Percentiles rank a stretch among this genome's conserved stretches.
These are phyloP conservation scores for Albula goreensis DNA, from an alignment of 2,113 vertebrate species.

Conservation along the genomic window DNA sequence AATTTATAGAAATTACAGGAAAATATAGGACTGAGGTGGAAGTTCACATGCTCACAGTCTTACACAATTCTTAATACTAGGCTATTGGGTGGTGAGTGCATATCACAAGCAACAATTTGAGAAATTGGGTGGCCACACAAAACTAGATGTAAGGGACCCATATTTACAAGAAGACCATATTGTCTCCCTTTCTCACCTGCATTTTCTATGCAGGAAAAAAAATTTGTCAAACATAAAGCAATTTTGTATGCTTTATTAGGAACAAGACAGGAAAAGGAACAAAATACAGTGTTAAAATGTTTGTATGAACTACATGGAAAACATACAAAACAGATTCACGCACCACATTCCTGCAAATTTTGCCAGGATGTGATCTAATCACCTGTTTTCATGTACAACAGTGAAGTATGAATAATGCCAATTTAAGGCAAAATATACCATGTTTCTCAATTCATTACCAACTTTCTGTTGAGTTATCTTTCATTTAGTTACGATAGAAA, in stretches of 20 bases:
- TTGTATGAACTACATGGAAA: too few relatives aligned
- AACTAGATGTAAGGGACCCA: background rate
- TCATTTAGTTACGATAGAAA: background rate
- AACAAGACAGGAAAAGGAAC: too few relatives aligned
- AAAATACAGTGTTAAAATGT: too few relatives aligned
- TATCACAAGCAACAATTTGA: background rate
- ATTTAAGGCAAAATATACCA: background rate
- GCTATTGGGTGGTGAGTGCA: background rate
- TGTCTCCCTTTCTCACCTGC: too few relatives aligned
- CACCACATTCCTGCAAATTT: too few relatives aligned
- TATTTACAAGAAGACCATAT: too few relatives aligned
- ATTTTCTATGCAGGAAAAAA: too few relatives aligned
- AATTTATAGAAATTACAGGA: background rate
- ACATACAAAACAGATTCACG: too few relatives aligned
- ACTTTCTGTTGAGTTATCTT: background rate
- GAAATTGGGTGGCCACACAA: background rate
- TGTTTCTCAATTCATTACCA: background rate
- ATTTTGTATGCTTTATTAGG: too few relatives aligned
- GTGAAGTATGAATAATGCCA: background rate
- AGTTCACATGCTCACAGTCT: background rate
- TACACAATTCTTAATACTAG: background rate
- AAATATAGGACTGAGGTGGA: background rate
- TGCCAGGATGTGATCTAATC: background rate
- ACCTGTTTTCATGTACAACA: background rate
- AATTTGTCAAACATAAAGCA: too few relatives aligned